Base-by-base conservation (phyloP, 2,888 invertebrate species). In the Idaea dimidiata region DNA sequence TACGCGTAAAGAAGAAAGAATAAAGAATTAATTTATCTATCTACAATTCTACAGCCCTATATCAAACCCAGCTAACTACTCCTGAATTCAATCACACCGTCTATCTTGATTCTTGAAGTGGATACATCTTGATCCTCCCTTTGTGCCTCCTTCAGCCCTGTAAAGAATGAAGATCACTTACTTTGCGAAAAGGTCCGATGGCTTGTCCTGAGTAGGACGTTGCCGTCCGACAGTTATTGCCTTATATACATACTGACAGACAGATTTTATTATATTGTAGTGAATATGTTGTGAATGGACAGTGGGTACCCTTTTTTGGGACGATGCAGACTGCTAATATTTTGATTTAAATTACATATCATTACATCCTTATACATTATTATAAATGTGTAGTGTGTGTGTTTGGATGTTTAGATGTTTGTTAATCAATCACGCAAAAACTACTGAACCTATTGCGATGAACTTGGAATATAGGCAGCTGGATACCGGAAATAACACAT, bases 201-300 rank as follows among this genome's bases (percentile, higher is more conserved):
- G 3, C 43, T 43, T 43, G 8, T 43, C 61, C 61, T 32, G 63
- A 65, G 59, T 55, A n/a, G n/a, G n/a, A 64, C 54, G 62, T 54
- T 62, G 60, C n/a, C n/a, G n/a, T n/a, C n/a, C n/a, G 65, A 65
- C 65, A 33, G 66, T 66, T 69, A 67, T 69, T 69, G 69, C 64
- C 66, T 60, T 64, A 65, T 69, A 60, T 66, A 65, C 65, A 65
- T 65, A 64, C 66, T 43, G 5, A 43, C 43, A 10, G 14, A 43
- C 43, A 43, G 43, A 43, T 43, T 43, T 43, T 43, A 43, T 43
- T 43, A 43, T 43, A 43, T 43, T 43, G 10, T 43, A 43, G 8
- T 43, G 14, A 43, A 43, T 43, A 24, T 24, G 24, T 5, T 24
- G 24, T 24, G 24, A 24, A 24, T 24, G 24, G 24, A 24, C 24